phyloP scores from a whole-genome alignment of 2,888 invertebrate species.

The Sisyra terminalis region DNA sequence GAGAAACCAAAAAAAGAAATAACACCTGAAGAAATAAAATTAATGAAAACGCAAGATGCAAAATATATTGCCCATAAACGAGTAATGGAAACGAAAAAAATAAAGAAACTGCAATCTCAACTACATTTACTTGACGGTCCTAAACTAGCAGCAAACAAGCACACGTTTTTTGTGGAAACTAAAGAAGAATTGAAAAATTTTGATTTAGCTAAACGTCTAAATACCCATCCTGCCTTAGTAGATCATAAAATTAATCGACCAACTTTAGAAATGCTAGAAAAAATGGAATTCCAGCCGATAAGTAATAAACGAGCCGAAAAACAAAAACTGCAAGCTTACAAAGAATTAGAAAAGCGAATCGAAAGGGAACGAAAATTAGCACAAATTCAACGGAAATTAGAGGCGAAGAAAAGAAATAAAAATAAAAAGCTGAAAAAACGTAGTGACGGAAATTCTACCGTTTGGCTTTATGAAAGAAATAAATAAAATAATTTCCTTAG shows the following conservation, averaged over 20 bases:
- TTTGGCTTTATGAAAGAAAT: background rate
- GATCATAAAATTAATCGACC: slow-evolving; percentile 53
- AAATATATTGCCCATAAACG: slow-evolving; percentile 79
- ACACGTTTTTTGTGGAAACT: slow-evolving; percentile 54
- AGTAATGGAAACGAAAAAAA: slow-evolving; percentile 64
- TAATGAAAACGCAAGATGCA: slow-evolving; percentile 85
- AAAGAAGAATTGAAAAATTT: slow-evolving; percentile 40
- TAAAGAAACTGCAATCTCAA: slow-evolving; percentile 54
- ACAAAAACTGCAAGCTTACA: slow-evolving; percentile 46
- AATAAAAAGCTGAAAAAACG: slow-evolving; percentile 47
- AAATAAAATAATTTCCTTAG: background rate
- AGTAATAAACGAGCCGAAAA: slow-evolving; percentile 26
- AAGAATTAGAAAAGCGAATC: slow-evolving; percentile 57
- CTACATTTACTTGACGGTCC: slow-evolving; percentile 70
- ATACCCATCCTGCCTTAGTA: slow-evolving; percentile 58
- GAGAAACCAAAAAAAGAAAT: slow-evolving; percentile 54
- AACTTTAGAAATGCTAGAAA: slow-evolving; percentile 35
- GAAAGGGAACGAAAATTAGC: slow-evolving; percentile 59
- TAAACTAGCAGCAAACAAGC: slow-evolving; percentile 51
- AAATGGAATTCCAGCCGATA: slow-evolving; percentile 41
- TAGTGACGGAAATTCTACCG: slow-evolving; percentile 17
- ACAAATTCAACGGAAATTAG: slow-evolving; percentile 63
- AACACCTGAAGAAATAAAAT: slow-evolving; percentile 64
- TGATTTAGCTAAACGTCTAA: slow-evolving; percentile 50
- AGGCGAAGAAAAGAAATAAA: slow-evolving; percentile 43